Evolutionary conservation across 2,113 vertebrate species (phyloP), one percentile per base, ranked within the genome.

Genomic region (Lethenteron reissneri): DNA sequence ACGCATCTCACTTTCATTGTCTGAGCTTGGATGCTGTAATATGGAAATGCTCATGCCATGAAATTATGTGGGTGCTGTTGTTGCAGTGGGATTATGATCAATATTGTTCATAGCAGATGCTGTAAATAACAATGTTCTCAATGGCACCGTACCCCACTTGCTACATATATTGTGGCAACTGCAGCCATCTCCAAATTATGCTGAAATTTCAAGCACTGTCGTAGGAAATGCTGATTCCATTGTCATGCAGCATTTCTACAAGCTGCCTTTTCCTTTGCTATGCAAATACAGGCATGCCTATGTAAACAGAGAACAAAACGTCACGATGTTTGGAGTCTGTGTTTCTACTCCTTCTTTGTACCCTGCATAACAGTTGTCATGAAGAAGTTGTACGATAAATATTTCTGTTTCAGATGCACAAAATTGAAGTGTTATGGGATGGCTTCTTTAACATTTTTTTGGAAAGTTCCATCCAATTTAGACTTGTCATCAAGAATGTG

Each of bases 291-390:
- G 73, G 62, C 73, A 72, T 73, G 19, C 73, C 73, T 41, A 73
- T 72, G 58, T 72, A 73, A 58, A 73, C 70, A 58, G 70, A 57
- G 57, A 57, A 60, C 71, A 60, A 4, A 10, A 73, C 71, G 4
- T 75, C 73, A 8, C 71, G 8, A 56, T 72, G 69, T 72, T 71
- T 73, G 7, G 74, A 72, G 15, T 75, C 71, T 73, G n/a, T 75
- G 72, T 56, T 56, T 64, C 41, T 4, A 62, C 41, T 4, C 68
- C 74, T 56, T 73, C 75, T 70, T 73, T 76, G 70, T 70, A 74
- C n/a, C n/a, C 57, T 17, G 74, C 3, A 19, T 59, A 74, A 58
- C 74, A 76, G 64, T 76, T 76, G 70, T 57, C 14, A 14, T 64
- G 4, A 14, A 64, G 17, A 64, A 64, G 60, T 5, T 64, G 60